A percentile compares a stretch with the other conserved stretches of the same genome.
Evolutionary conservation across 2,888 invertebrate genomes (phyloP).

Genomic region (Myopa tessellatipennis): DNA sequence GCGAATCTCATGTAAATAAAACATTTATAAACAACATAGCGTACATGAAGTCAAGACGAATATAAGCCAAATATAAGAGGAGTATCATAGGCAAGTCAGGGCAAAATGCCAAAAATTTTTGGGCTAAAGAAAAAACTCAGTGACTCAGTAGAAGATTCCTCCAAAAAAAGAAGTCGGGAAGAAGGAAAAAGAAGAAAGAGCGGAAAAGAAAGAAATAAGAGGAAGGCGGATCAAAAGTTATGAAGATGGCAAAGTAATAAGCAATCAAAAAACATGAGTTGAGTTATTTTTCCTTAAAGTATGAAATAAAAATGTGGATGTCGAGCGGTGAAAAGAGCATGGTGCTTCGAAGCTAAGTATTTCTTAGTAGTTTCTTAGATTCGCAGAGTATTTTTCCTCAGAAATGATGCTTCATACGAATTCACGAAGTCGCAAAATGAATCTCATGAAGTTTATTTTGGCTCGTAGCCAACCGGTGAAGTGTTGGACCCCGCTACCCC

Average conservation of each 20-base stretch:
- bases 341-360: slow-evolving; percentile 7
- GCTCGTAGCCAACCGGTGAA: background rate
- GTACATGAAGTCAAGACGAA: background rate
- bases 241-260: background rate
- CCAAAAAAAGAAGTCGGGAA: background rate
- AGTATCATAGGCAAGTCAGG: slow-evolving; percentile 19
- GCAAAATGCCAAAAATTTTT: slow-evolving; percentile 36
- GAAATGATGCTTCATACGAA: background rate
- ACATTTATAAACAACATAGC: background rate
- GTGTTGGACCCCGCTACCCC: background rate
- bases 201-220: background rate
- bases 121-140: slow-evolving; percentile 37
- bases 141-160: background rate
- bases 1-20: background rate
- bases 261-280: background rate
- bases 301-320: background rate
- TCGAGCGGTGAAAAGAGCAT: background rate
- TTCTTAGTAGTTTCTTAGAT: background rate
- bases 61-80: background rate
- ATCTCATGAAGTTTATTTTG: background rate
- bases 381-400: background rate
- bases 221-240: background rate
- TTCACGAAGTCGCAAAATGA: slow-evolving; percentile 2
- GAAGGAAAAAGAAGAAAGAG: background rate
- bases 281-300: background rate